Evolutionary conservation across 2,113 vertebrate species (phyloP).

Genomic region (Speoplatyrhinus poulsoni): DNA sequence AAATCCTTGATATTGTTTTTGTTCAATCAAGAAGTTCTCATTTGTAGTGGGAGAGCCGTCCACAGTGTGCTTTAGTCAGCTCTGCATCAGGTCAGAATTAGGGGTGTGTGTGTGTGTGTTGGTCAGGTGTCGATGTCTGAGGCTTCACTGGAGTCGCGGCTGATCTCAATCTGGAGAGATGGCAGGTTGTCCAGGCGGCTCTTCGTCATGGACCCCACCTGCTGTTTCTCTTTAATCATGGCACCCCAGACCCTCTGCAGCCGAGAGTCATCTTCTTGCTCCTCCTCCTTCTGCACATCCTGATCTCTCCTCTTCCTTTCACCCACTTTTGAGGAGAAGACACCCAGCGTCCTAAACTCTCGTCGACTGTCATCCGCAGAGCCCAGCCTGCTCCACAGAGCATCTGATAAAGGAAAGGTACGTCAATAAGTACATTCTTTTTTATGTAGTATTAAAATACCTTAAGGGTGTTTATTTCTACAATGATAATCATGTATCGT

Average conservation of each 20-base stretch:
- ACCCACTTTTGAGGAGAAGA: constrained; percentile 33
- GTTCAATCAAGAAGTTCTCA: too few relatives aligned
- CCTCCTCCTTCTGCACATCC: constrained; percentile 23
- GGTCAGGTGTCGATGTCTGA: constrained; percentile 91
- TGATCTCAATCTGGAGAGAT: constrained; percentile 97
- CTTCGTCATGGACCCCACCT: constrained; percentile 86
- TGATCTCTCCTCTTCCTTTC: constrained; percentile 49
- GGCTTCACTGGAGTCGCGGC: constrained; percentile 92
- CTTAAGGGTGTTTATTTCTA: too few relatives aligned
- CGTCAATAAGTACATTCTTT: too few relatives aligned
- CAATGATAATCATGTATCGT: neutral
- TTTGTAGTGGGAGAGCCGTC: too few relatives aligned
- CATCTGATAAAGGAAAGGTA: too few relatives aligned
- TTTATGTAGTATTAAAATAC: too few relatives aligned
- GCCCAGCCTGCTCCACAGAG: too few relatives aligned
- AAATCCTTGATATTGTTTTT: too few relatives aligned
- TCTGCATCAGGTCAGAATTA: too few relatives aligned
- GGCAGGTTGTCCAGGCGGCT: constrained; percentile 94
- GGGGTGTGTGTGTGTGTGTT: neutral
- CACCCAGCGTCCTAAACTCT: constrained; percentile 35
- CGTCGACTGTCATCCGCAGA: constrained; percentile 69
- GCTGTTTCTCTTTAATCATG: constrained; percentile 92
- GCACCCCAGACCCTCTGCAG: constrained; percentile 94
- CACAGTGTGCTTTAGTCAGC: too few relatives aligned
- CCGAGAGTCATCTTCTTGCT: constrained; percentile 90